Base-by-base conservation (phyloP, 2,113 vertebrate species). In the Willisornis vidua region DNA sequence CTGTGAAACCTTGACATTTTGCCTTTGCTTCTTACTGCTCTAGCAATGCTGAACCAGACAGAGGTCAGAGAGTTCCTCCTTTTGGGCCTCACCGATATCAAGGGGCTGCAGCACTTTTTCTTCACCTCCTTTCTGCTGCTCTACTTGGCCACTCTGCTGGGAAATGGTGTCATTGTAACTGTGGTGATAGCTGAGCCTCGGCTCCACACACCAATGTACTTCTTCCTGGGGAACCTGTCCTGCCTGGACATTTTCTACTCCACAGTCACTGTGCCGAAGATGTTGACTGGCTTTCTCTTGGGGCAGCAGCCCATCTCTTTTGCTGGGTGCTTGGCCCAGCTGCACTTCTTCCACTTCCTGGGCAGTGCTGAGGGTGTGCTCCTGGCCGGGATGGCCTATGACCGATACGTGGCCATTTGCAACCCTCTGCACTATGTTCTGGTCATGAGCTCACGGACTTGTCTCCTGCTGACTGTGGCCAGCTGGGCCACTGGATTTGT, bases 131-230 rank as follows among this genome's bases (percentile, higher is more conserved):
- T 96, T 26, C 57, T 94, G 16, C 18, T 95, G n/a, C 79, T 94
- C 49, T 96, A 87, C 62, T 14, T 87, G 52, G 75, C 49, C 43
- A 77, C 10, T 45, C 31, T 95, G 19, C 28, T 95, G 55, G 93
- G 86, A 37, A 97, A 97, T 20, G n/a, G 91, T 18, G 41, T 86
- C 51, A 88, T 96, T 45, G 22, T 97, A 33, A n/a, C 61, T 48
- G 41, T 75, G 39, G 86, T 94, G 49, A 9, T 79, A 54, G 26
- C 75, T 14, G 88, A 98, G 71, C 59, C 68, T 18, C 19, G 4
- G 22, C 97, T 97, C 33, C 96, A 97, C 54, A 95, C 88, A 2
- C 96, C 91, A 1, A 95, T 95, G 97, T 97, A 96, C 54, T 97
- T 97, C 87, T 96, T 97, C 63, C 90, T 97, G 58, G 85, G 83